phyloP scores from a whole-genome alignment of 1,140 invertebrate genomes.

The Latrodectus geometricus region DNA sequence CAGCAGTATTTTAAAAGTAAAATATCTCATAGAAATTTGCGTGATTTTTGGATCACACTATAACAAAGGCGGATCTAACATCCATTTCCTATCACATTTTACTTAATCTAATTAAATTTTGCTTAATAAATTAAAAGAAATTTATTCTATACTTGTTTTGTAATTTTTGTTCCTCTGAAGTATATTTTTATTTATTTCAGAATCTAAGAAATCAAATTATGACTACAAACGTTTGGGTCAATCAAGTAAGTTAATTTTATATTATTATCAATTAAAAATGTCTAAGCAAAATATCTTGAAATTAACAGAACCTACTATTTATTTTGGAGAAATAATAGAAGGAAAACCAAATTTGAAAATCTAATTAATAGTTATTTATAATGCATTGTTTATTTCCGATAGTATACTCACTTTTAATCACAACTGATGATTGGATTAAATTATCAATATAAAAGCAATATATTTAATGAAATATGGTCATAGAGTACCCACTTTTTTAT shows the following conservation, averaged over 20 bases:
- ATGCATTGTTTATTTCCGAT: too few relatives aligned
- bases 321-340: too few relatives aligned
- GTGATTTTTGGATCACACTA: background rate
- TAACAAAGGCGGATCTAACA: background rate
- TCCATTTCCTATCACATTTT: background rate
- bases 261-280: background rate
- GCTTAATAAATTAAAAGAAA: background rate
- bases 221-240: conserved; percentile 12
- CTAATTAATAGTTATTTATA: too few relatives aligned
- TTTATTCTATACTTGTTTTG: background rate
- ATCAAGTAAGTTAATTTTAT: conserved; percentile 7
- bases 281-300: too few relatives aligned
- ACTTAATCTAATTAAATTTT: background rate
- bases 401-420: too few relatives aligned
- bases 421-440: too few relatives aligned
- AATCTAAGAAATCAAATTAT: conserved; percentile 17
- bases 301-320: too few relatives aligned
- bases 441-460: too few relatives aligned
- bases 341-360: too few relatives aligned
- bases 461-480: too few relatives aligned
- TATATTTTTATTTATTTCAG: background rate
- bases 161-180: background rate
- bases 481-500: too few relatives aligned
- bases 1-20: background rate
- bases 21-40: background rate